Evolutionary conservation across 1,140 invertebrate species (phyloP).

Genomic region (Copidosoma floridanum): DNA sequence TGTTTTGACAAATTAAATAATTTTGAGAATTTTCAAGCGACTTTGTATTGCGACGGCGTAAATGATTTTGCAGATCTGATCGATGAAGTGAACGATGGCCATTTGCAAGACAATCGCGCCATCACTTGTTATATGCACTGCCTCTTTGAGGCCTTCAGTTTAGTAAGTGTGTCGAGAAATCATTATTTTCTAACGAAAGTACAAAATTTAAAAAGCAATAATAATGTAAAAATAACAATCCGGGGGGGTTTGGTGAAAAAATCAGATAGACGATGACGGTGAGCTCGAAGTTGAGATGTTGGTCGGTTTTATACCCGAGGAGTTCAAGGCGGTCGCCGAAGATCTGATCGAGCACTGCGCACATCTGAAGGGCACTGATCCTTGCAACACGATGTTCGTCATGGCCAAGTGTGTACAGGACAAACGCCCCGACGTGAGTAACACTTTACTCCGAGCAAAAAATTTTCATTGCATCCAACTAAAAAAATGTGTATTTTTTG

Average conservation of each 20-base stretch:
- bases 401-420: constrained; percentile 36
- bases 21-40: background rate
- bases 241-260: background rate
- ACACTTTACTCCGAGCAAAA: background rate
- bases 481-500: background rate
- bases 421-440: constrained; percentile 41
- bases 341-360: constrained; percentile 31
- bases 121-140: constrained; percentile 53
- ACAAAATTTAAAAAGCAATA: too few relatives aligned
- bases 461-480: too few relatives aligned
- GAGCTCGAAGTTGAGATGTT: constrained; percentile 43
- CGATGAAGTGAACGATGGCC: constrained; percentile 39
- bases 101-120: constrained; percentile 31
- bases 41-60: background rate
- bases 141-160: constrained; percentile 43
- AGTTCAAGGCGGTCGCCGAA: constrained; percentile 24
- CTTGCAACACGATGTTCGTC: constrained; percentile 42
- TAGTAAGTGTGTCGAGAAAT: constrained; percentile 38
- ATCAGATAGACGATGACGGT: constrained; percentile 43
- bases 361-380: constrained; percentile 33
- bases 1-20: constrained; percentile 6
- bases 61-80: constrained; percentile 41
- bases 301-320: constrained; percentile 37
- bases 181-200: too few relatives aligned
- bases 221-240: too few relatives aligned